Conservation (phyloP, 2,113 vertebrate species). For the Gavia stellata region DNA sequence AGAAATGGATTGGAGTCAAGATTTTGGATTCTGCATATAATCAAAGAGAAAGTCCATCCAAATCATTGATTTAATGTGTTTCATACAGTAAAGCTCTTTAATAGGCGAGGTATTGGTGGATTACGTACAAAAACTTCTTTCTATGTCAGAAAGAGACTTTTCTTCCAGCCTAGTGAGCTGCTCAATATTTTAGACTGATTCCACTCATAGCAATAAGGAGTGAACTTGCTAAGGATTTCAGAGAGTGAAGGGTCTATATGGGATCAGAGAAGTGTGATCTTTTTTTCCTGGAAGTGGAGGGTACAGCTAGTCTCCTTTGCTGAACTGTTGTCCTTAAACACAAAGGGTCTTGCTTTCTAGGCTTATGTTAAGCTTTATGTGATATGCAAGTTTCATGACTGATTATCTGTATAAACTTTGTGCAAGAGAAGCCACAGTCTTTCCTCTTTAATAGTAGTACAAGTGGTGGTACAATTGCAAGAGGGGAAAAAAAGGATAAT, state of each 20-base stretch:
- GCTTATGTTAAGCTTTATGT: neutral
- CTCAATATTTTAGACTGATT: neutral
- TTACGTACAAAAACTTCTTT: neutral
- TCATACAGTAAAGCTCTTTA: neutral
- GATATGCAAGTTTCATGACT: neutral
- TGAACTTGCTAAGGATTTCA: neutral
- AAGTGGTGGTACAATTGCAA: neutral
- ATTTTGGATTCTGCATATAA: neutral
- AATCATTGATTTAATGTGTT: neutral
- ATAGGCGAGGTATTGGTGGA: neutral
- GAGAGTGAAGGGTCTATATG: neutral
- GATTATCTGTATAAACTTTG: neutral
- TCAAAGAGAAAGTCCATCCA: neutral
- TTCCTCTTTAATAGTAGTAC: neutral
- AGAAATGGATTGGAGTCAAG: neutral
- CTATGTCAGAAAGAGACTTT: neutral
- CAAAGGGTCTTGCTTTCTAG: neutral
- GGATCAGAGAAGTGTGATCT: neutral
- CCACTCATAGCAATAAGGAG: too few relatives aligned
- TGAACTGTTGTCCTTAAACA: neutral
- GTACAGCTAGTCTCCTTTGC: neutral
- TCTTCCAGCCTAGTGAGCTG: neutral
- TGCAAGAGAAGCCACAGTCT: neutral
- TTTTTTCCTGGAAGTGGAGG: neutral
- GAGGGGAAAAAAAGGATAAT: neutral